phyloP scores from a whole-genome alignment of 2,113 vertebrate species.

The Otis tarda region DNA sequence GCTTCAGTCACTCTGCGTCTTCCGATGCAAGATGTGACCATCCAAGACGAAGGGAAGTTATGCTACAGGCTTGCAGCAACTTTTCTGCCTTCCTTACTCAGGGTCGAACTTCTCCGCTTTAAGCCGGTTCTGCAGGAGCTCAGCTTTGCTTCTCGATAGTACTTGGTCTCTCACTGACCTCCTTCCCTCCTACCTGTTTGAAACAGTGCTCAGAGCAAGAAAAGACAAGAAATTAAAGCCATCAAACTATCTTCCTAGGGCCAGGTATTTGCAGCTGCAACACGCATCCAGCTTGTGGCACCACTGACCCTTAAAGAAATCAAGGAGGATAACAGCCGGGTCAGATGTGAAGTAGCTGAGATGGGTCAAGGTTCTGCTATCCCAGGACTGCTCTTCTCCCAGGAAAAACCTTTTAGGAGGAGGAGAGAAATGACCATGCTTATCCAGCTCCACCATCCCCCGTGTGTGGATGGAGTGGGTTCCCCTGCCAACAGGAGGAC shows the following conservation, averaged over 20 bases:
- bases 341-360: background rate
- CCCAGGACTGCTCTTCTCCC: background rate
- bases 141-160: background rate
- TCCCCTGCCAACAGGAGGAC: accelerated
- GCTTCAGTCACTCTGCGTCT: background rate
- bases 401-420: background rate
- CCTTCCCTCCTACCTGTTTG: background rate
- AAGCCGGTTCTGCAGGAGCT: background rate
- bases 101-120: background rate
- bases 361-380: background rate
- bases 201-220: background rate
- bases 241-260: background rate
- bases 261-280: background rate
- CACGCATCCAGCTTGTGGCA: background rate
- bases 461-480: background rate
- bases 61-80: background rate
- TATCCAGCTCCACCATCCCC: background rate
- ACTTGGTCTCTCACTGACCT: background rate
- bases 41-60: background rate
- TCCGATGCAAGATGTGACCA: accelerated
- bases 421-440: background rate
- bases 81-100: background rate
- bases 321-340: background rate
- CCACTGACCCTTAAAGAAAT: background rate
- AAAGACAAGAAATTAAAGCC: background rate